Evolutionary conservation across 92 coral and sea anemone genomes (phyloP).

Genomic region (Montipora capitata): DNA sequence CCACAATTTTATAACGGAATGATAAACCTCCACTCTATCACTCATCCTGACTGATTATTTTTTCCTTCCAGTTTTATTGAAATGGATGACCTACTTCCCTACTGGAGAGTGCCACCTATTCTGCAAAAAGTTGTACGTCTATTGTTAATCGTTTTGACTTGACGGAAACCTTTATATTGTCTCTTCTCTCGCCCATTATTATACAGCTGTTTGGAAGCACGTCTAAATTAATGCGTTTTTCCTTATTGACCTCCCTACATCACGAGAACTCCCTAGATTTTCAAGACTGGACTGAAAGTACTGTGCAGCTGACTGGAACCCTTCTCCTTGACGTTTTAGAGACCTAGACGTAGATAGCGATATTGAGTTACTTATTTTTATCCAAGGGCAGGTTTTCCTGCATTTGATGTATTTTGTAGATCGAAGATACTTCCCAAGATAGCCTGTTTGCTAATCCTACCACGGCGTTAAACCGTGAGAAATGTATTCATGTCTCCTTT

Average conservation of each 20-base stretch:
- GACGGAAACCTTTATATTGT: too few species aligned
- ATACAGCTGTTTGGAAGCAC: too few species aligned
- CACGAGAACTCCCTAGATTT: too few species aligned
- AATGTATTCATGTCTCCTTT: not conserved
- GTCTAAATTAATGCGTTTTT: too few species aligned
- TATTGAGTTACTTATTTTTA: not conserved
- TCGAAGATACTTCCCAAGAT: too few species aligned
- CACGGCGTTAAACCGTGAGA: not conserved
- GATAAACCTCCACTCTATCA: too few species aligned
- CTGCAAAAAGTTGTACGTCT: constrained; percentile 87
- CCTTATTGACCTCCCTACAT: too few species aligned
- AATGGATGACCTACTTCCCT: constrained; percentile 84
- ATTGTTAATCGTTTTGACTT: not conserved
- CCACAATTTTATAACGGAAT: not conserved
- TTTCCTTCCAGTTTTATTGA: constrained; percentile 76
- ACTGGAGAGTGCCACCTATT: constrained; percentile 95
- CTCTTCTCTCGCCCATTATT: too few species aligned
- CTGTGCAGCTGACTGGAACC: not conserved
- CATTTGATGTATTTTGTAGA: too few species aligned
- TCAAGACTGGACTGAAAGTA: too few species aligned
- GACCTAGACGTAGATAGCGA: not conserved
- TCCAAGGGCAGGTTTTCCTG: too few species aligned
- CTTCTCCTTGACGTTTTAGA: not conserved
- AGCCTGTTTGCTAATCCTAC: not conserved
- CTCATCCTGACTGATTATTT: not conserved